Base-by-base conservation (phyloP, 2,888 invertebrate species). In the Protonemura montana region DNA sequence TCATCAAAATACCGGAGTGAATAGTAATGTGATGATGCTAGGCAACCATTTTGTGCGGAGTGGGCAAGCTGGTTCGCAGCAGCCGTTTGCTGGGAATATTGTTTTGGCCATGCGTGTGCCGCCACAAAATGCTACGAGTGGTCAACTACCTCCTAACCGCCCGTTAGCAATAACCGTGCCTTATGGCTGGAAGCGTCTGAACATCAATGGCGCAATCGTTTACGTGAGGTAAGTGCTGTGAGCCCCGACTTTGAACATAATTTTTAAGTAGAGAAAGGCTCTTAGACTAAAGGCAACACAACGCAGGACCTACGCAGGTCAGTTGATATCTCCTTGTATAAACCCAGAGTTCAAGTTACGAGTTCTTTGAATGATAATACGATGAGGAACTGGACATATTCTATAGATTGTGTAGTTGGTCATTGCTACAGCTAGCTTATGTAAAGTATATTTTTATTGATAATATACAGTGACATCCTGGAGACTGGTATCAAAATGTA, bases 171-270 rank as follows among this genome's bases (percentile, higher is more conserved):
- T 93, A 87, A 90, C 93, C 89, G 94, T 96, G 90, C 96, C 96
- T 89, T 94, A 94, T 89, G 96, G 96, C 88, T 97, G 96, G 96
- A 95, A 95, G 91, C 93, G 97, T 90, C 92, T 95, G 89, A 92
- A 94, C 89, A 94, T 94, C 90, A 94, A 95, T 91, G 95, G 95
- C 89, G 93, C 94, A 91, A 93, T 96, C 91, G 93, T 95, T 90
- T 96, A 96, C 92, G 94, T 95, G 91, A 96, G 96, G 96, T 96
- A 91, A 92, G 92, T 91, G n/a, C 82, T 59, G 59, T 21, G 21
- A 7, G 59, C 35, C 13, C 27, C 25, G 25, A 3, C 76, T 76
- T 77, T 27, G 85, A 42, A 76, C 29, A 29, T 26, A 16, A 30
- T 21, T 26, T 28, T 2, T 42, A 28, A 7, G 26, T 35, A 82